Conservation (phyloP, 1,140 invertebrate species). For the Drosophila melanica region DNA sequence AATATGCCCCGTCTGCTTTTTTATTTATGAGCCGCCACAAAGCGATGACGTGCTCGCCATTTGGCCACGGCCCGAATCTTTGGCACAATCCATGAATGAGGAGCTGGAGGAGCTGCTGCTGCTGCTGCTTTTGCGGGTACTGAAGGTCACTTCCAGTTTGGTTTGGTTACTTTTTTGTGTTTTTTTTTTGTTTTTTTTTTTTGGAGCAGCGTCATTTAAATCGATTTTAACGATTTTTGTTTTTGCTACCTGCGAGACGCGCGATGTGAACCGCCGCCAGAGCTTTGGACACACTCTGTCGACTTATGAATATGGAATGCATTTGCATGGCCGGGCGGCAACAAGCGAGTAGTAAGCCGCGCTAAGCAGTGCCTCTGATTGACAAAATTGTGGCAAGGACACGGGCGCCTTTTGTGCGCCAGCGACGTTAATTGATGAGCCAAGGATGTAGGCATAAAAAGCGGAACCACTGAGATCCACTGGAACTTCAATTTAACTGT, state of each 20-base stretch:
- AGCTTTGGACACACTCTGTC: slow-evolving; percentile 65
- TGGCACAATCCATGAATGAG: slow-evolving; percentile 1
- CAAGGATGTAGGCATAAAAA: slow-evolving; percentile 32
- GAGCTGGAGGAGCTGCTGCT: background rate
- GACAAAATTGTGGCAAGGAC: slow-evolving; percentile 81
- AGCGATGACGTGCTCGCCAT: slow-evolving; percentile 59
- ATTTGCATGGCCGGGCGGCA: slow-evolving; percentile 47
- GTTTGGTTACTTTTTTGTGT: background rate
- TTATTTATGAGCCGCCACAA: slow-evolving; percentile 77
- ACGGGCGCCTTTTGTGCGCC: slow-evolving; percentile 20
- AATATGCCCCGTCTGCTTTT: slow-evolving; percentile 63
- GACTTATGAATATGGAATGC: slow-evolving; percentile 75
- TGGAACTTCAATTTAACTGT: slow-evolving; percentile 26
- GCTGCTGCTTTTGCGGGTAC: slow-evolving; percentile 32
- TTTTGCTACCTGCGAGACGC: slow-evolving; percentile 44
- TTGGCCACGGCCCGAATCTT: slow-evolving; percentile 62
- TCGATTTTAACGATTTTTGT: slow-evolving; percentile 77
- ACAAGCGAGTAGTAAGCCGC: slow-evolving; percentile 9
- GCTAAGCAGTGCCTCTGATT: slow-evolving; percentile 58
- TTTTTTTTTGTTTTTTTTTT: too few relatives aligned
- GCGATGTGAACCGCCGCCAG: slow-evolving; percentile 3
- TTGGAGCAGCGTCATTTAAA: slow-evolving; percentile 40
- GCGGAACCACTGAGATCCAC: slow-evolving; percentile 5
- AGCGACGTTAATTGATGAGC: slow-evolving; percentile 74
- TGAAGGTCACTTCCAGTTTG: slow-evolving; percentile 66